Base-by-base conservation (phyloP, 1,140 invertebrate species). In the Eupeodes corollae region DNA sequence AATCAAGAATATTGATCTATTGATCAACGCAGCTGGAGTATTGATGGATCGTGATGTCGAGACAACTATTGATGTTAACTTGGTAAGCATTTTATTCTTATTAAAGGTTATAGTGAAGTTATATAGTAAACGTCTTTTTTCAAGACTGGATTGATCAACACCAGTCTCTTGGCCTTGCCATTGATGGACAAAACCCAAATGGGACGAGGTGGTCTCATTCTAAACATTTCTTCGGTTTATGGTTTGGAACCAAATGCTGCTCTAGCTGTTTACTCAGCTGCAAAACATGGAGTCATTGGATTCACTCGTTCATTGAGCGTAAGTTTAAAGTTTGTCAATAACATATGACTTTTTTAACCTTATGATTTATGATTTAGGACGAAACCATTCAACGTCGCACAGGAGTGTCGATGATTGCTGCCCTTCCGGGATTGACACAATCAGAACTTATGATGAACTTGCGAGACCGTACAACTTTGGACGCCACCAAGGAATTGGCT, bases 191-290 rank as follows among this genome's bases (percentile, higher is more conserved):
- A 70, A 54, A 70, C 77, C 30, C 74, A 75, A 44, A 72, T 71
- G 38, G 77, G 78, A 1, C 59, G 63, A 18, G 80, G 80, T 44
- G 79, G 78, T 34, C 73, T 77, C 21, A 74, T 84, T 15, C 70
- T 83, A 2, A 84, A 82, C 44, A 58, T 81, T 19, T 70, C 76
- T 14, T 81, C 80, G 5, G 74, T 80, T 46, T 67, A 74, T 51
- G 79, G 80, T 33, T 63, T 78, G 44, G 55, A 67, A 35, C 63
- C 63, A 0, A 42, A 58, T 2, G 59, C 59, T 21, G 52, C 59
- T 16, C 54, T 63, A 32, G 73, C 75, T 3, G 61, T 70, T 9
- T 76, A 76, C 47, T 52, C 55, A 3, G 73, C 67, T 3, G 69
- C 72, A 30, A 77, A 76, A 50, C 68, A 73, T 50, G 72, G 67